Percentiles rank a stretch among this genome's conserved stretches.
Conservation (phyloP, 1,140 invertebrate species). For the Nephila pilipes region DNA sequence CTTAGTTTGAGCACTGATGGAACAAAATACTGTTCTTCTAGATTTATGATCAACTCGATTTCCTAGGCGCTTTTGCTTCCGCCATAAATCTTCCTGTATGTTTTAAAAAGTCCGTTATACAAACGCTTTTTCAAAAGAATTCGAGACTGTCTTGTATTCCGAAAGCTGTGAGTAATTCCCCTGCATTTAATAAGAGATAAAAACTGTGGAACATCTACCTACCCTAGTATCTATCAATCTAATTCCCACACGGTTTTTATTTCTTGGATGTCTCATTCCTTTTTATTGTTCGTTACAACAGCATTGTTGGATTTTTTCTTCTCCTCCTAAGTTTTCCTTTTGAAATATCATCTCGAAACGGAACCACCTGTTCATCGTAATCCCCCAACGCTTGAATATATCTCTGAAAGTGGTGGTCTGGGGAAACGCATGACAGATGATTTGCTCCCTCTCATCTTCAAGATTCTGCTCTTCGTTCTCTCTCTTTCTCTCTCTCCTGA, state of each 20-base stretch:
- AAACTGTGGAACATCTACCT: slow-evolving; percentile 48
- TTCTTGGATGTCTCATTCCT: slow-evolving; percentile 68
- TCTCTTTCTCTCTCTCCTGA: background rate
- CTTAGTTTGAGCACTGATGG: slow-evolving; percentile 30
- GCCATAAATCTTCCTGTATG: slow-evolving; percentile 46
- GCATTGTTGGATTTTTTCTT: slow-evolving; percentile 57
- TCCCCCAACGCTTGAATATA: slow-evolving; percentile 75
- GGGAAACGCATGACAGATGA: slow-evolving; percentile 75
- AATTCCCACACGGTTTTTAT: slow-evolving; percentile 75
- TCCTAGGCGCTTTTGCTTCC: slow-evolving; percentile 27
- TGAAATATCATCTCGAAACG: slow-evolving; percentile 75
- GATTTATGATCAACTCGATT: slow-evolving; percentile 62
- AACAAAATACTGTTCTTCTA: slow-evolving; percentile 38
- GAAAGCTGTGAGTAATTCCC: slow-evolving; percentile 63
- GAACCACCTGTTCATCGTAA: slow-evolving; percentile 75
- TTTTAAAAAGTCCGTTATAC: slow-evolving; percentile 58
- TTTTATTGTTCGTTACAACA: slow-evolving; percentile 69
- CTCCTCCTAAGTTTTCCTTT: slow-evolving; percentile 62
- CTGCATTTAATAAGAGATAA: slow-evolving; percentile 76
- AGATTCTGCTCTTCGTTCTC: slow-evolving; percentile 65
- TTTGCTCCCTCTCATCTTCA: slow-evolving; percentile 72
- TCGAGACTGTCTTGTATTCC: slow-evolving; percentile 51
- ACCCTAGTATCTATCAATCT: slow-evolving; percentile 70
- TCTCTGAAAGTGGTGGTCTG: slow-evolving; percentile 74
- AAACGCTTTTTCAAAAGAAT: slow-evolving; percentile 75